Evolutionary conservation across 2,888 invertebrate species (phyloP), one percentile per base, ranked within the genome.

Genomic region (Arctia plantaginis): DNA sequence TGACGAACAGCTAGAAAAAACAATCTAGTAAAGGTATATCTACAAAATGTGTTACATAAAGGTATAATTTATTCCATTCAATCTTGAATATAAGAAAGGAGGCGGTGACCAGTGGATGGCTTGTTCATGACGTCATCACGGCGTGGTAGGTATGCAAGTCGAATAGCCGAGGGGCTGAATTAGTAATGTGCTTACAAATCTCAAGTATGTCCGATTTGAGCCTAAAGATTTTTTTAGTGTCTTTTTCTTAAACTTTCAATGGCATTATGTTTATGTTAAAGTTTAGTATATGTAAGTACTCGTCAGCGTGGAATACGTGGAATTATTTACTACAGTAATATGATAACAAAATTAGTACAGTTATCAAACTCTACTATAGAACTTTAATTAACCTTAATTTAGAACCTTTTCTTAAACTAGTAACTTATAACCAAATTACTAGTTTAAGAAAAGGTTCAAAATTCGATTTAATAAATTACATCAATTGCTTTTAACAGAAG

Each of bases 121-220:
- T 76, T 73, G 74, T 44, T 69, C 67, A 47, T 82, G 82, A 82
- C 81, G 77, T 76, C 82, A 81, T 66, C 44, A 67, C 8, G 70
- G n/a, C 47, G 27, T 30, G 13, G 59, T 59, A 73, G 71, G 69
- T 68, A 81, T 76, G 72, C 72, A 79, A 79, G 69, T 69, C 27
- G 65, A 66, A 75, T 76, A 39, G 51, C 62, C 18, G 69, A 44
- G 30, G 67, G 59, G 62, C 66, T 67, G 41, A 30, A 51, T 73
- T 69, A 80, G 55, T 80, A 77, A 75, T 82, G 69, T 69, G 33
- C 13, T 30, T 41, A 69, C 6, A n/a, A 73, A 81, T 76, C 47
- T 20, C 8, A 68, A 51, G 69, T 44, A 80, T 73, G 51, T 77
- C 80, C 76, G 75, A 59, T 15, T 47, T 41, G 39, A 51, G 55